phyloP scores from a whole-genome alignment of 2,113 vertebrate species.

The Pithys albifrons region DNA sequence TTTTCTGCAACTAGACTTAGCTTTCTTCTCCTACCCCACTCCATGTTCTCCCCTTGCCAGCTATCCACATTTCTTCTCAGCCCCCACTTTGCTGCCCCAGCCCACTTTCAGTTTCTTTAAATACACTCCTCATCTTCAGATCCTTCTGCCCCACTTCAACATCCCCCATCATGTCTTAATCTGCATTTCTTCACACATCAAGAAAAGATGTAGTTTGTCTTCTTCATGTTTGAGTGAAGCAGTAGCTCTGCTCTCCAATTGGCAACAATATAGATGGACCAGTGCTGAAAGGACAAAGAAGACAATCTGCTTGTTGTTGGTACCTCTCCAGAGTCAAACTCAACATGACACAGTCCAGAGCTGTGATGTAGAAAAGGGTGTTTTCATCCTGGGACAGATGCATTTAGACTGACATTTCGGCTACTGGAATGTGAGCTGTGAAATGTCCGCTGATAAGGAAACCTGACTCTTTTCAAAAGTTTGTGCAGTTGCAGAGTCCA shows the following conservation, averaged over 20 bases:
- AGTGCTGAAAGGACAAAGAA: neutral
- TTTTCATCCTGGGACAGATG: neutral
- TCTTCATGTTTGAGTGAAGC: neutral
- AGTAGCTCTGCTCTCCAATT: neutral
- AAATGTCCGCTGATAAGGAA: neutral
- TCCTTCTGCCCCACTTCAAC: neutral
- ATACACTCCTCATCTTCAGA: neutral
- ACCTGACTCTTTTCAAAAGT: neutral
- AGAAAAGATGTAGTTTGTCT: neutral
- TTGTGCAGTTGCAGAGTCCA: neutral
- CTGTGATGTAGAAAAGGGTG: neutral
- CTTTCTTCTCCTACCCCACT: neutral
- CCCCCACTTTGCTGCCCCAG: neutral
- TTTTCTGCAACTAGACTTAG: neutral
- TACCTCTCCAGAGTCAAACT: neutral
- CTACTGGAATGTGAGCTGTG: neutral
- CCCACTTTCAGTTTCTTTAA: constrained; percentile 47
- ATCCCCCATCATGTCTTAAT: neutral
- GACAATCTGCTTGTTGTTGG: neutral
- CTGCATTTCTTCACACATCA: constrained; percentile 17
- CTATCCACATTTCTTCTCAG: neutral
- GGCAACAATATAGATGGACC: neutral
- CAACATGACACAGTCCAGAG: neutral
- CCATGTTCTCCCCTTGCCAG: neutral
- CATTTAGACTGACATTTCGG: neutral